Conservation (phyloP, 2,888 invertebrate genomes). For the Physocephala rufipes region DNA sequence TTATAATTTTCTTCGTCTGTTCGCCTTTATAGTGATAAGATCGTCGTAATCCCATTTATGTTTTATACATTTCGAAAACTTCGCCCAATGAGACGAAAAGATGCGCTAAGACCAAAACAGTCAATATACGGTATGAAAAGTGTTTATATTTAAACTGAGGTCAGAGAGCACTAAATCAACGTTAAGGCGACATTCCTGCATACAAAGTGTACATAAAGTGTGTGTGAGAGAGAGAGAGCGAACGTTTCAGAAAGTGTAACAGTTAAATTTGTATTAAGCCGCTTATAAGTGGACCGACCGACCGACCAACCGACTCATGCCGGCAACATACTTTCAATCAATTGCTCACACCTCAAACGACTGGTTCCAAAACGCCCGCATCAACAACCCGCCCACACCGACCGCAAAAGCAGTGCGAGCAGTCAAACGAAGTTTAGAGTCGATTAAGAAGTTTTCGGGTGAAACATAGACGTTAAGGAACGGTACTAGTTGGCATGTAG, state of each 20-base stretch:
- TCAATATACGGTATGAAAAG: constrained; percentile 34
- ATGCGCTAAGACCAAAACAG: constrained; percentile 25
- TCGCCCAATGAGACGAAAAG: constrained; percentile 21
- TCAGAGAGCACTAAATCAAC: constrained; percentile 66
- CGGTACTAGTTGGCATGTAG: constrained; percentile 14
- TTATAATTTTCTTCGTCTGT: constrained; percentile 57
- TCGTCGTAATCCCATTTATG: constrained; percentile 67
- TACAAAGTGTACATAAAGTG: constrained; percentile 43
- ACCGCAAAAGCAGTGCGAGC: constrained; percentile 5
- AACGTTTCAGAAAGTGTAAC: constrained; percentile 5
- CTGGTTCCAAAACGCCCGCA: too few relatives aligned
- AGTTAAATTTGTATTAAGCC: constrained; percentile 24
- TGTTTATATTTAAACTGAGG: constrained; percentile 66
- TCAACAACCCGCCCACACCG: neutral
- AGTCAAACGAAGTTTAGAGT: constrained; percentile 29
- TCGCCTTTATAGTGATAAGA: constrained; percentile 63
- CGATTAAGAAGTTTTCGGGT: constrained; percentile 36
- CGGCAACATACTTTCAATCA: too few relatives aligned
- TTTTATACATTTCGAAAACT: constrained; percentile 53
- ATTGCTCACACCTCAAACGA: too few relatives aligned
- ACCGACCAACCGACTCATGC: neutral
- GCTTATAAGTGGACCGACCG: constrained; percentile 29
- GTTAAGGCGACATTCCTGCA: constrained; percentile 50
- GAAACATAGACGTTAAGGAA: constrained; percentile 19
- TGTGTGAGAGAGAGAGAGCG: too few relatives aligned